phyloP scores from a whole-genome alignment of 2,888 invertebrate species.

The Agrotis ipsilon region DNA sequence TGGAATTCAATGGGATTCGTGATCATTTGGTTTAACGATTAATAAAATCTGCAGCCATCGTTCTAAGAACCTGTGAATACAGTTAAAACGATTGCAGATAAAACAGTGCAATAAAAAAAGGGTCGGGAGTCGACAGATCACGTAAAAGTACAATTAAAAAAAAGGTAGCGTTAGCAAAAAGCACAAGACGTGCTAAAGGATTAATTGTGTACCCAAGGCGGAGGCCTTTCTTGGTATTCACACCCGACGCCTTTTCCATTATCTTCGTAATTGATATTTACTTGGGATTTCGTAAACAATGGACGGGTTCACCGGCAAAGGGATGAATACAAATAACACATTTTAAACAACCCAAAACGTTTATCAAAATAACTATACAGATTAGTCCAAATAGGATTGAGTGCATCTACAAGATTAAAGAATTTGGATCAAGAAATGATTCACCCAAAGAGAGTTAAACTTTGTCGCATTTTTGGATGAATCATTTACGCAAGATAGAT shows the following conservation, averaged over 20 bases:
- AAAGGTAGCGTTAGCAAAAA: slow-evolving; percentile 37
- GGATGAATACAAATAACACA: slow-evolving; percentile 38
- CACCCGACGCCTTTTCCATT: slow-evolving; percentile 53
- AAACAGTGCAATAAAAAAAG: slow-evolving; percentile 32
- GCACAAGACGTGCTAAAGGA: slow-evolving; percentile 58
- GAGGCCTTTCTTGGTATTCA: slow-evolving; percentile 65
- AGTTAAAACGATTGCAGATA: slow-evolving; percentile 18
- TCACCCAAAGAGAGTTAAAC: slow-evolving; percentile 41
- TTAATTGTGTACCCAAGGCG: slow-evolving; percentile 59
- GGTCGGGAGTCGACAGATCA: not conserved
- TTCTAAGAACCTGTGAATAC: slow-evolving; percentile 12
- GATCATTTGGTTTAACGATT: slow-evolving; percentile 5
- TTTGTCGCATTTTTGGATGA: slow-evolving; percentile 54
- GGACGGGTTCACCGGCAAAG: slow-evolving; percentile 47
- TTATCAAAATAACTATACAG: slow-evolving; percentile 6
- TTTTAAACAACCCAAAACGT: slow-evolving; percentile 24
- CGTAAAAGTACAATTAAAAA: slow-evolving; percentile 22
- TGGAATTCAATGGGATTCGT: not conserved
- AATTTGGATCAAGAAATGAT: slow-evolving; percentile 49
- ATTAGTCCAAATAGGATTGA: slow-evolving; percentile 6
- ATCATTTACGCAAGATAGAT: slow-evolving; percentile 53
- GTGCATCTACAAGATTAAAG: slow-evolving; percentile 17
- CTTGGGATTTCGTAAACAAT: slow-evolving; percentile 63
- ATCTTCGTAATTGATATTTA: slow-evolving; percentile 67
- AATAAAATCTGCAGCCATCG: slow-evolving; percentile 1